Base-by-base conservation (phyloP, 2,888 invertebrate genomes). In the Octodonta nipae region DNA sequence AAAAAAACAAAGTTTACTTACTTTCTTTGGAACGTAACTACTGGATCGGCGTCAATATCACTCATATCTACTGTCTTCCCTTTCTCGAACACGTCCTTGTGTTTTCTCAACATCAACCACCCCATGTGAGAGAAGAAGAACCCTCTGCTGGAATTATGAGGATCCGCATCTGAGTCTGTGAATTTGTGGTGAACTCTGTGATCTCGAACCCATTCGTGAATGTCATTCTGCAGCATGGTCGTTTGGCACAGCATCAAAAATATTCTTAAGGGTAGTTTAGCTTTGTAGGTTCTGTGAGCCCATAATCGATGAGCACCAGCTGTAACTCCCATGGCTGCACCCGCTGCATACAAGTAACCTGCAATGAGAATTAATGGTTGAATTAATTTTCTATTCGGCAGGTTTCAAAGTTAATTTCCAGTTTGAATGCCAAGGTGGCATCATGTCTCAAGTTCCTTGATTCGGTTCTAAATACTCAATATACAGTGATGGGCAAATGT, bases 111-210 rank as follows among this genome's bases (percentile, higher is more conserved):
- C 66, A 89, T 68, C 41, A 92, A 64, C 92, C 92, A 92, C 13
- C 92, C 92, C 56, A 92, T 81, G 60, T 93, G 92, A 0, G 88
- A 78, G 63, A 92, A 92, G 68, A 92, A 92, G 66, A 93, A 91
- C 2, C 54, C 91, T 35, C 87, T 67, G 12, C 66, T 67, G 0
- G 83, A 76, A 52, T 87, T 87, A 57, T 87, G 86, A 0, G 87
- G 87, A 58, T 88, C 87, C 1, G 85, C 87, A 52, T 85, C 74
- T 0, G 85, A 84, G 47, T 81, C 81, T 11, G 78, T 77, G 60
- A 80, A 87, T 61, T 87, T 87, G 58, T 87, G 87, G 56, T n/a
- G n/a, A n/a, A n/a, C n/a, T n/a, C n/a, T n/a, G n/a, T n/a, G n/a
- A n/a, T n/a, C n/a, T n/a, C n/a, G 32, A 2, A 73, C 76, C 89